These are phyloP conservation scores for Diglossa cyanea DNA, from an alignment of 2,797 vertebrate species.

Conservation along the genomic window DNA sequence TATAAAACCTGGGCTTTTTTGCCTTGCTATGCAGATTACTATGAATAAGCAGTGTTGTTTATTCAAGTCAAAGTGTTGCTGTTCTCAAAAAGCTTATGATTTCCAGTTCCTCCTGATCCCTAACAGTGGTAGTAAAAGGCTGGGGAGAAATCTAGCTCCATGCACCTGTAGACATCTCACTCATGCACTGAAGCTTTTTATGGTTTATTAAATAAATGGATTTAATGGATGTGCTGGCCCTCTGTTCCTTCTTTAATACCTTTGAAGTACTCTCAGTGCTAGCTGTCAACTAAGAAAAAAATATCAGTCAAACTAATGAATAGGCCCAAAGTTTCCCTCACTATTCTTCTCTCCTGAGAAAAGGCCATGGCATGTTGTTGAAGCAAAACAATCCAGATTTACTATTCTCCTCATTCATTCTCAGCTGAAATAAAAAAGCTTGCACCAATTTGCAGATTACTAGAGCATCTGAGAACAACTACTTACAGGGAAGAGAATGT, in stretches of 20 bases:
- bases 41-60: background rate
- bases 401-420: constrained; percentile 59
- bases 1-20: background rate
- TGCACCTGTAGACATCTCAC: constrained; percentile 9
- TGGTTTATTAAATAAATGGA: constrained; percentile 66
- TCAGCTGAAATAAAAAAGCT: background rate
- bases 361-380: constrained; percentile 8
- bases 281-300: constrained; percentile 56
- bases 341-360: constrained; percentile 53
- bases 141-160: constrained; percentile 4
- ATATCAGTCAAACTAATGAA: constrained; percentile 63
- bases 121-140: background rate
- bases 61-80: background rate
- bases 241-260: constrained; percentile 43
- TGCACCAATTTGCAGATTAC: constrained; percentile 58
- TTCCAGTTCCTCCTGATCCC: constrained; percentile 10
- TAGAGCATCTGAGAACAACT: constrained; percentile 45
- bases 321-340: constrained; percentile 26
- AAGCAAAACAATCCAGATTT: constrained; percentile 10
- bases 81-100: constrained; percentile 4
- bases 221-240: constrained; percentile 58
- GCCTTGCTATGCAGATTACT: background rate
- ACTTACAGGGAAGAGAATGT: constrained; percentile 31
- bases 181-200: constrained; percentile 39
- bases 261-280: constrained; percentile 52